Conservation (phyloP, 2,888 invertebrate genomes). For the Argyra leucocephala region DNA sequence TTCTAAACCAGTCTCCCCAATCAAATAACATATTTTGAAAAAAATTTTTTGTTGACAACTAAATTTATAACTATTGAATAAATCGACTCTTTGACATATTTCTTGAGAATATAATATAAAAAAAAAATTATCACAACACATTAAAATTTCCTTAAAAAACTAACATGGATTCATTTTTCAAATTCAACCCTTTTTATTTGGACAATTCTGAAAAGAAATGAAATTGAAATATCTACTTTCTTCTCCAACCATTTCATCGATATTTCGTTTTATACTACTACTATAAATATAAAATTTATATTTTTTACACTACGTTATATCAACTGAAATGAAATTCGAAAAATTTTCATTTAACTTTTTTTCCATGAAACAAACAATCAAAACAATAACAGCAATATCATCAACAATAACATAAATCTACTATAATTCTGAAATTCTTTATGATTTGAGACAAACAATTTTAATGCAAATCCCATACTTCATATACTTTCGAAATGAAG, state of each 20-base stretch:
- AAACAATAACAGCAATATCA: background rate
- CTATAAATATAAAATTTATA: no score
- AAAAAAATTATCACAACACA: background rate
- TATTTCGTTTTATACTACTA: no score
- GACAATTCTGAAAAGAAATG: no score
- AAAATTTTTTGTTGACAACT: background rate
- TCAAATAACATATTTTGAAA: no score
- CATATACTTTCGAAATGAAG: no score
- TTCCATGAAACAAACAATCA: no score
- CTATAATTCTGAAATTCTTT: background rate
- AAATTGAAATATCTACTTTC: no score
- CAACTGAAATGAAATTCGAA: no score
- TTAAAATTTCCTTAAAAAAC: background rate
- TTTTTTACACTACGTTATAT: no score
- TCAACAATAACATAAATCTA: background rate
- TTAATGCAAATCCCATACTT: background rate
- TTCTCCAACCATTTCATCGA: no score
- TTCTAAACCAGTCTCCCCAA: no score
- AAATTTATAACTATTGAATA: background rate
- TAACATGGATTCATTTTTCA: background rate
- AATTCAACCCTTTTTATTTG: background rate
- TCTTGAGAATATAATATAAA: background rate
- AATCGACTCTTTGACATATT: background rate
- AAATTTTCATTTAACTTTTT: no score
- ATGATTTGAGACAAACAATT: background rate